Evolutionary conservation across 2,797 vertebrate species (phyloP), one percentile per base, ranked within the genome.

Genomic region (Xenentodon cancila): DNA sequence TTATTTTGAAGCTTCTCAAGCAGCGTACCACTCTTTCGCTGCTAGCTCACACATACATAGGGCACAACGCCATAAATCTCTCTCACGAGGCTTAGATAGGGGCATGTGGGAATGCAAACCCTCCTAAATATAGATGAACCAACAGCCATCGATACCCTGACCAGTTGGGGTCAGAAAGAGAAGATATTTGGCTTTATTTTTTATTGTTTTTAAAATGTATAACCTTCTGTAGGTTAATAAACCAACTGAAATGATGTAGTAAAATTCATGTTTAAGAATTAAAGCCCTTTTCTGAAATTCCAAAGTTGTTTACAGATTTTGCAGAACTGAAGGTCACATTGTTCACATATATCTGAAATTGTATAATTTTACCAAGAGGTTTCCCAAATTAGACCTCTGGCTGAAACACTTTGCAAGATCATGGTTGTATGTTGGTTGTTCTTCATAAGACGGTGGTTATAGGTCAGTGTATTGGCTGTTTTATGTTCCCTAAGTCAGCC

Each of bases 51-150:
- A 80, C 77, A 85, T 71, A 85, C 83, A 74, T 75, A 53, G 80
- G 55, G 63, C 78, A 73, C 83, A 82, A 76, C 78, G 71, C 77
- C 87, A 88, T 94, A 90, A 89, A 92, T 93, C 88, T 89, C 67
- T 79, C 79, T 89, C 84, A 75, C 71, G 51, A 69, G 84, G 88
- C 88, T 89, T 86, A 80, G 89, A 79, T 85, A 77, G 84, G 84
- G 80, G 83, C 71, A 88, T 91, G 86, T 77, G 86, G 87, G 90
- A 93, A 93, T 93, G 90, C 88, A 91, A 90, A 88, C 87, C 79
- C 67, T 57, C 71, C 88, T 92, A 92, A 91, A 93, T 91, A 90
- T 93, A 94, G 91, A 78, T 73, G 77, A 84, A 85, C 84, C 78
- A 82, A 84, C 83, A 83, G 91, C 75, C 86, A 92, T 86, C 65